Conservation (phyloP, 2,888 invertebrate species). For the Cheilosia pagana region DNA sequence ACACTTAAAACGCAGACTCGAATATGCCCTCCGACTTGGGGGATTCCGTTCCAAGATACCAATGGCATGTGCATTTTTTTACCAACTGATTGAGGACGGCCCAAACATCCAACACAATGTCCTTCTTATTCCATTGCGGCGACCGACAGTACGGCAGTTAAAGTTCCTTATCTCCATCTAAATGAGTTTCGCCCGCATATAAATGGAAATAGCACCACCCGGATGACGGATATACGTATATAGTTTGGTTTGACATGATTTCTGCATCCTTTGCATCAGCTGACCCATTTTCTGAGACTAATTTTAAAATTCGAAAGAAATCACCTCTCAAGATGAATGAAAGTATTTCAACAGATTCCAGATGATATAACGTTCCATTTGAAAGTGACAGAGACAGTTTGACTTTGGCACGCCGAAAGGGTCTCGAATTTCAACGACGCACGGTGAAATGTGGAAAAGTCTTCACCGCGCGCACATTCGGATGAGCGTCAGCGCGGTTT, state of each 20-base stretch:
- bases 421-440: constrained; percentile 41
- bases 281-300: constrained; percentile 58
- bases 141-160: neutral
- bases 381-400: constrained; percentile 39
- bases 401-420: constrained; percentile 7
- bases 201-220: constrained; percentile 42
- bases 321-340: constrained; percentile 5
- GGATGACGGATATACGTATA: constrained; percentile 2
- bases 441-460: neutral
- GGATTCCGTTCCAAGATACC: neutral
- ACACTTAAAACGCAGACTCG: constrained; percentile 44
- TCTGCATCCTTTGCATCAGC: constrained; percentile 51
- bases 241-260: constrained; percentile 49
- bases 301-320: constrained; percentile 51
- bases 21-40: constrained; percentile 8
- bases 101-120: constrained; percentile 34
- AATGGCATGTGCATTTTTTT: constrained; percentile 8
- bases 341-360: constrained; percentile 15
- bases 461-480: constrained; percentile 5
- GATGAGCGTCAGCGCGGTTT: neutral
- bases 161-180: constrained; percentile 43
- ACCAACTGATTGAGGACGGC: constrained; percentile 29
- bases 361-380: constrained; percentile 40
- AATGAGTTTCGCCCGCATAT: constrained; percentile 42
- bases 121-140: constrained; percentile 13